Conservation (phyloP, 2,888 invertebrate species). For the Dryomyza anilis region DNA sequence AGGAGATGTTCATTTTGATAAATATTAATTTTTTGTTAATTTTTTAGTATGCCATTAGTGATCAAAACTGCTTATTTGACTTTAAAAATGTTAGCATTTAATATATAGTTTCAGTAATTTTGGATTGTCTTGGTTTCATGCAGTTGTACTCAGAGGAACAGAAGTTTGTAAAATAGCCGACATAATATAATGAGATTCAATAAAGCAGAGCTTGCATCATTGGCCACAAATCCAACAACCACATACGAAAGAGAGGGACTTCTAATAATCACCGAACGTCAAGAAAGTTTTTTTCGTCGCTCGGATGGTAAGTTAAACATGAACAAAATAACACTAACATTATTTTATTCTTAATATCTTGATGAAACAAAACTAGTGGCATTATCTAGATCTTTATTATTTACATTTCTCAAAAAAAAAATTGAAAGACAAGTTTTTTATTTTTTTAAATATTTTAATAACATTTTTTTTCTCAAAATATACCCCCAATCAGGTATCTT, state of each 20-base stretch:
- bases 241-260: constrained; percentile 93
- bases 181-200: constrained; percentile 94
- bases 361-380: neutral
- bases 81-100: too few species aligned
- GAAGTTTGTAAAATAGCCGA: too few species aligned
- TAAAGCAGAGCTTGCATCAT: constrained; percentile 81
- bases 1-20: too few species aligned
- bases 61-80: too few species aligned
- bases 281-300: constrained; percentile 89
- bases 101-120: too few species aligned
- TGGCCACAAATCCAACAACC: constrained; percentile 85
- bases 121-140: too few species aligned
- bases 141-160: too few species aligned
- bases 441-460: too few species aligned
- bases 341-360: neutral
- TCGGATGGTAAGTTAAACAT: constrained; percentile 76
- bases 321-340: neutral
- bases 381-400: neutral
- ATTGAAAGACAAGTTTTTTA: neutral
- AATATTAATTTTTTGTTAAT: too few species aligned
- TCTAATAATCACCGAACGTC: constrained; percentile 82
- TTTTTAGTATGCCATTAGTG: too few species aligned
- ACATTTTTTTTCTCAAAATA: too few species aligned
- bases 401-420: neutral
- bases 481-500: too few species aligned